These are phyloP conservation scores for Eupristina koningsbergeri DNA, from an alignment of 1,140 invertebrate species.

Conservation along the genomic window DNA sequence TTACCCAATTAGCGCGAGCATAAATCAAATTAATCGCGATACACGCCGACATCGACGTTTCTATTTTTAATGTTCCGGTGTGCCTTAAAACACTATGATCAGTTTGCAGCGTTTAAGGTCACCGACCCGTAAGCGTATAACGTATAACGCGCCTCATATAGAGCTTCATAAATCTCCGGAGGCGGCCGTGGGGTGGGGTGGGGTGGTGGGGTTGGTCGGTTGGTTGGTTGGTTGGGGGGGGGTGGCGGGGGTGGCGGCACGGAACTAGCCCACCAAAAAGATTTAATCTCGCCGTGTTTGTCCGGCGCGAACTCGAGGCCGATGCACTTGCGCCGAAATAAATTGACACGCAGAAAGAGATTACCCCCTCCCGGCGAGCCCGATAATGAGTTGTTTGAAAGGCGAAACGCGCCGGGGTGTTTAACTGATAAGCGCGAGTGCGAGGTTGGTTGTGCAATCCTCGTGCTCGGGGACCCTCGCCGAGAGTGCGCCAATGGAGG, in stretches of 20 bases:
- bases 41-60: conserved; percentile 13
- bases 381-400: conserved; percentile 58
- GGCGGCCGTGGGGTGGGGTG: too few relatives aligned
- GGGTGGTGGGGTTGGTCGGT: too few relatives aligned
- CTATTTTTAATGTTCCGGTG: conserved; percentile 36
- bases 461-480: too few relatives aligned
- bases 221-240: too few relatives aligned
- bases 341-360: conserved; percentile 2
- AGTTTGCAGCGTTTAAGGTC: conserved; percentile 28
- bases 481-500: too few relatives aligned
- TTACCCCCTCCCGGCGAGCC: conserved; percentile 12
- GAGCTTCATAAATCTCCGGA: conserved; percentile 43
- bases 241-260: too few relatives aligned
- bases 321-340: conserved; percentile 25
- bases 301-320: conserved; percentile 6
- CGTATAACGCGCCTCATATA: too few relatives aligned
- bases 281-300: conserved; percentile 9
- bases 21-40: conserved; percentile 41
- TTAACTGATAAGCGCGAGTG: conserved; percentile 60
- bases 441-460: conserved; percentile 26
- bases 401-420: conserved; percentile 50
- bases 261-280: conserved; percentile 23
- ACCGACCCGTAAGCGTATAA: conserved; percentile 23
- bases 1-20: conserved; percentile 19
- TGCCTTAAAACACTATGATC: conserved; percentile 16